These are phyloP conservation scores for Erythrocebus patas DNA, from an alignment of 2,113 vertebrate species.

Conservation along the genomic window DNA sequence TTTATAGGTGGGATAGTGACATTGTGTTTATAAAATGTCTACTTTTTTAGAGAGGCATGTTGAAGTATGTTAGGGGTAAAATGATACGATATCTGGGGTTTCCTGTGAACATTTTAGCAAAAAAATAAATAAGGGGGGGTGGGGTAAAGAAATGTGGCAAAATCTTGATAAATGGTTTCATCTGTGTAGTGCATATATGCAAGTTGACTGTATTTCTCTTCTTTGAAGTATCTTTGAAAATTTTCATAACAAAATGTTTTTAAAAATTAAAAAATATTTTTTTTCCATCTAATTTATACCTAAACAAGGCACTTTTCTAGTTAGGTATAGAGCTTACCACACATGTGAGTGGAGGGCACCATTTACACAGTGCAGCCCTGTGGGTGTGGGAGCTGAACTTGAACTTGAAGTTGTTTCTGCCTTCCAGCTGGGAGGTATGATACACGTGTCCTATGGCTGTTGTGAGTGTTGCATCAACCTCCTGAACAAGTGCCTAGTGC, in stretches of 20 bases:
- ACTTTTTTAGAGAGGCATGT: not conserved
- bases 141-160: not conserved
- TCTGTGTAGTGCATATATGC: not conserved
- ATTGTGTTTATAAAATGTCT: not conserved
- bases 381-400: not conserved
- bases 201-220: not conserved
- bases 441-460: not conserved
- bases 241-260: not conserved
- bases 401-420: not conserved
- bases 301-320: not conserved
- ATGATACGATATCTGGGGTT: not conserved
- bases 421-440: not conserved
- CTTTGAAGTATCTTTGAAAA: not conserved
- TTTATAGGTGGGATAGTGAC: not conserved
- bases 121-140: not conserved
- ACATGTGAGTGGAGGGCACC: fast-evolving
- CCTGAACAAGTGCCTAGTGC: not conserved
- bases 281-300: not conserved
- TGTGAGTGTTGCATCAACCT: not conserved
- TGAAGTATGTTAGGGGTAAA: not conserved
- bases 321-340: not conserved
- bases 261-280: not conserved
- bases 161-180: not conserved
- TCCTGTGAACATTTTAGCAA: not conserved
- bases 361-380: not conserved